Evolutionary conservation across 1,140 invertebrate genomes (phyloP), one percentile per base, ranked within the genome.

Genomic region (fruit fly (Drosophila melanogaster)): DNA sequence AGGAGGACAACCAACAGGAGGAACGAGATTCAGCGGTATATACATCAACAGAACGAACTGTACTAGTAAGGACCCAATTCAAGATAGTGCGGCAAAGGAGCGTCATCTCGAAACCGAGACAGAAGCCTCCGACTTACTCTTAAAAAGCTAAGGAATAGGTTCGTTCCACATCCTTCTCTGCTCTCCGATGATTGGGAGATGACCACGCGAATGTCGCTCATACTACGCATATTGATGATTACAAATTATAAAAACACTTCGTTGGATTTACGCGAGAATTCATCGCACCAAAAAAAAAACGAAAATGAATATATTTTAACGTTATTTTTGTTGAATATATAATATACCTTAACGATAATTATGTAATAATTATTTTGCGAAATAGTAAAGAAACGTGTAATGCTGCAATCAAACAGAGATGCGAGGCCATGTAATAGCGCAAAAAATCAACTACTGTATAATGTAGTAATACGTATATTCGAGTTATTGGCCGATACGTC

Each of bases 291-390:
- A 30, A 30, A 30, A 30, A n/a, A 22, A 22, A 22, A 22, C 19
- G 19, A 22, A 22, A 22, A 22, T 22, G 26, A 37, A 37, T 33
- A 50, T 55, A 33, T 50, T 49, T 37, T 35, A 37, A 67, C 54
- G 61, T 47, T 35, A 43, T 53, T 57, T 59, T 67, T 75, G 56
- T 57, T 51, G 49, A 51, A 51, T 50, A 55, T 65, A 60, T 22
- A 22, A 22, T 22, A 67, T 46, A 37, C 37, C 60, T 70, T 75
- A 74, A 66, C 74, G 40, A 78, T 80, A 85, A 80, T 85, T 83
- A 83, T 79, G 44, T 62, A 84, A 80, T 86, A 81, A 86, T 85
- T 86, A 86, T 87, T 72, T 86, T 86, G 81, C 87, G 78, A 86
- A 86, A 51, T 15, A 80, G 80, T 84, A 80, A 85, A 78, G 58